A percentile compares a stretch with the other conserved stretches of the same genome.
Conservation (phyloP, 2,797 vertebrate genomes). For the Lithobates sylvaticus region DNA sequence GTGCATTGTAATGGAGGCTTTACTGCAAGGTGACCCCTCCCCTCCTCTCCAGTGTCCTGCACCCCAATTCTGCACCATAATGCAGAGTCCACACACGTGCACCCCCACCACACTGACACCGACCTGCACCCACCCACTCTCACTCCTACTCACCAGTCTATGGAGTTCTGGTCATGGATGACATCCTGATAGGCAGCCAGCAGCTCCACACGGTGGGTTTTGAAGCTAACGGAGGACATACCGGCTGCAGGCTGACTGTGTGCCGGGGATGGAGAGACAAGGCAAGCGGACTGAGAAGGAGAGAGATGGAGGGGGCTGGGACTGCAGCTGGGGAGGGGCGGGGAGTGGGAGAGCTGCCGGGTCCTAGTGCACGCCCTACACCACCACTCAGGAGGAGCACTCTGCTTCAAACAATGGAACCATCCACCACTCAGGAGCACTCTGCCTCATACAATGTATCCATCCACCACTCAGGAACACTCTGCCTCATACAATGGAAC, state of each 20-base stretch:
- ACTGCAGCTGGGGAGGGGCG: slow-evolving; percentile 72
- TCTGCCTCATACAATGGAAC: too few species aligned
- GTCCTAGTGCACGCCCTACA: slow-evolving; percentile 48
- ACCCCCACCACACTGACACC: not conserved
- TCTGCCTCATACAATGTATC: too few species aligned
- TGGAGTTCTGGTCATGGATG: slow-evolving; percentile 88
- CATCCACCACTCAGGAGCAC: too few species aligned
- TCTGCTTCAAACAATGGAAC: too few species aligned
- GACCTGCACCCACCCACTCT: not conserved
- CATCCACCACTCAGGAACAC: too few species aligned
- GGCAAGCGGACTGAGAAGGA: slow-evolving; percentile 70
- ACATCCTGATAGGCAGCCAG: slow-evolving; percentile 96
- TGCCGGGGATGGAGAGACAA: slow-evolving; percentile 65
- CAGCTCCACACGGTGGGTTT: slow-evolving; percentile 91
- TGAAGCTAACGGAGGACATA: slow-evolving; percentile 88
- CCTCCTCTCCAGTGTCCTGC: too few species aligned
- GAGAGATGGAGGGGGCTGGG: slow-evolving; percentile 61
- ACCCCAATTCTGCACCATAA: slow-evolving; percentile 6
- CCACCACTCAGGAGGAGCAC: not conserved
- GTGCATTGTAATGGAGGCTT: too few species aligned
- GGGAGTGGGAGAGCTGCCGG: slow-evolving; percentile 60
- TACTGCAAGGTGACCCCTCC: not conserved
- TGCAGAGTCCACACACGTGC: slow-evolving; percentile 39
- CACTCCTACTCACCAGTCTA: slow-evolving; percentile 87
- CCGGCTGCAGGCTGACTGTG: slow-evolving; percentile 64